Base-by-base conservation (phyloP, 2,797 vertebrate genomes). In the Galaxias olidus region DNA sequence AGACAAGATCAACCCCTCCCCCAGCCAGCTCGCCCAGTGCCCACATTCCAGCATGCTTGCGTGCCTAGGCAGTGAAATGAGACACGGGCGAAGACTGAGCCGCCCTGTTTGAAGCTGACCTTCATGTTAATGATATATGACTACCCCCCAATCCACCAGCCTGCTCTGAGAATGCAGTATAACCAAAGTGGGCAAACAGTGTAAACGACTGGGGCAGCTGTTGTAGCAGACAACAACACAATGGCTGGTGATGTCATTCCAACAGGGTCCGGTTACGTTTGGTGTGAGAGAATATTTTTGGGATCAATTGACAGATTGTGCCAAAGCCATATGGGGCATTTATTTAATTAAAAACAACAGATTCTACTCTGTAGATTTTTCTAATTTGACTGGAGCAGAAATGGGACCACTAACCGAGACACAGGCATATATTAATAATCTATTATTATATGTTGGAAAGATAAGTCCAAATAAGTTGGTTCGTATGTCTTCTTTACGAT, bases 41-140 rank as follows among this genome's bases (percentile, higher is more conserved):
- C 87, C 85, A 88, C 87, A 88, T 90, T 89, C 85, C 87, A 63
- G 80, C 69, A 62, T 50, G 69, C 72, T 81, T 77, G 84, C 88
- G 83, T 87, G 86, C 85, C 85, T 76, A 59, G 83, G 81, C 87
- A 72, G 82, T 87, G 90, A 91, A 91, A 93, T 47, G 73, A 86
- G 87, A 91, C 84, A 88, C 83, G 69, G 80, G 81, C 64, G 78
- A 86, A 66, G 87, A 89, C 84, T 78, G 83, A 80, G 77, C 85
- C 71, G 61, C 60, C 60, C 84, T 69, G 85, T 90, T 91, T 90
- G 88, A 92, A 90, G 89, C 83, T 82, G 88, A 88, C 88, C 86
- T 90, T 90, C 82, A 85, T 69, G 86, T 90, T 87, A 87, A 87
- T 89, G 89, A 91, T 87, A 90, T 88, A 88, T 78, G 87, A 89